Base-by-base conservation (phyloP, 2,113 vertebrate species). In the Microcebus ravelobensis region DNA sequence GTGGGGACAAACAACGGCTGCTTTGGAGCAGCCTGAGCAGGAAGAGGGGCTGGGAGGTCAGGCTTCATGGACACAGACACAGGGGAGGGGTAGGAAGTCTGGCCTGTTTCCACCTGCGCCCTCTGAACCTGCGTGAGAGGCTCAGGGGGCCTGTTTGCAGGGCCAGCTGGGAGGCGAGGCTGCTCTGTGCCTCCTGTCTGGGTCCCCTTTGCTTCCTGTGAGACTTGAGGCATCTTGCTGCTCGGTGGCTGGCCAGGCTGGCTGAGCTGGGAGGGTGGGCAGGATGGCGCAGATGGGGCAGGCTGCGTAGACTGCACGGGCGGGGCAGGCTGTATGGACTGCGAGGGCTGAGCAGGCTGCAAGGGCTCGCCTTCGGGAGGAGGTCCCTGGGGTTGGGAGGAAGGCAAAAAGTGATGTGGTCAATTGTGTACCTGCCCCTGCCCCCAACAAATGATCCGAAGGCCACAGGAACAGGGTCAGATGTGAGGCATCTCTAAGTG, bases 71-170 rank as follows among this genome's bases (percentile, higher is more conserved):
- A 98, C 70, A 99, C 97, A 71, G 99, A 98, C 3, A 99, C 99
- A 0, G 99, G 99, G 0, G 99, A 99, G 17, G 99, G 99, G 96
- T 99, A 99, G 45, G 99, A 99, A 48, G 99, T 99, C 77, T 99
- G 99, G 95, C 99, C 98, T 0, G 99, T 97, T 67, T 99, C 99
- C 1, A 98, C 97, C 0, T 98, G 98, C 0, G 99, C 98, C 97
- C 99, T 98, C 92, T 99, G 99, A 45, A 99, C 98, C 95, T 99
- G 99, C 12, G 97, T 82, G 0, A 98, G 99, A 61, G 99, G 98
- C 57, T 99, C 99, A 1, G 99, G 97, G 29, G 99, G 99, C 21
- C 98, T 98, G 81, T 98, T 99, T 88, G 99, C 97, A 88, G 99
- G 98, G 25, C 98, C 94, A 4, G 97, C 0, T 0, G 98, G 17